A percentile compares a stretch with the other conserved stretches of the same genome.
Evolutionary conservation across 2,113 vertebrate genomes (phyloP).

Genomic region (Gymnogyps californianus): DNA sequence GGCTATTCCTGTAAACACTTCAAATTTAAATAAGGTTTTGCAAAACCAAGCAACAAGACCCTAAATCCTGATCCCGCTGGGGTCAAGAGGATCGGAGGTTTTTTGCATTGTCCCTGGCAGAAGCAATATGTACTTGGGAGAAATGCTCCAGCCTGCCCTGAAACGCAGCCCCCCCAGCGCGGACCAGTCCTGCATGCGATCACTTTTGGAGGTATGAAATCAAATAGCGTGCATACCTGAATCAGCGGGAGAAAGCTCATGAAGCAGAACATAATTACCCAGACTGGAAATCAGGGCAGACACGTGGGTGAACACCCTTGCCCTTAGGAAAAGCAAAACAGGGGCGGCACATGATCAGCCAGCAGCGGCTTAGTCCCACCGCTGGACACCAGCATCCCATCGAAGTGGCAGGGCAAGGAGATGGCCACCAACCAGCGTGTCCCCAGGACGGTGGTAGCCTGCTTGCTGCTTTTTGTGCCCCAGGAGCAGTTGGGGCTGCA

Average conservation of each 20-base stretch:
- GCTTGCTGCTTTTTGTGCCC: background rate
- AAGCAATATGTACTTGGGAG: background rate
- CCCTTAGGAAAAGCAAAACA: background rate
- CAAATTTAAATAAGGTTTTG: constrained; percentile 22
- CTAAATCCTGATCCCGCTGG: background rate
- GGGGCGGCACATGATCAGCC: background rate
- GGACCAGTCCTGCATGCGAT: background rate
- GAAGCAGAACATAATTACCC: constrained; percentile 12
- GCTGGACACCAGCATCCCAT: background rate
- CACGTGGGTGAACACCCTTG: background rate
- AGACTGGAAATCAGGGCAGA: constrained; percentile 16
- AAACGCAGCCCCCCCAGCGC: background rate
- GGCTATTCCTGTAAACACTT: constrained; percentile 35
- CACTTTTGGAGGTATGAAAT: background rate
- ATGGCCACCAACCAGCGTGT: background rate
- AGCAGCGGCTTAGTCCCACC: background rate
- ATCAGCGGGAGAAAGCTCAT: background rate
- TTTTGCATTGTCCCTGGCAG: background rate
- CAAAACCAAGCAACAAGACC: constrained; percentile 23
- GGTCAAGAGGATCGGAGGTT: background rate
- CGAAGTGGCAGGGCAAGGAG: background rate
- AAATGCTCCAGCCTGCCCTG: background rate
- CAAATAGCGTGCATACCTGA: constrained; percentile 17
- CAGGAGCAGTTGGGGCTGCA: rapidly evolving
- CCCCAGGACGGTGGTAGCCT: background rate